These are phyloP conservation scores for Campoletis sonorensis DNA, from an alignment of 1,140 invertebrate species.

Conservation along the genomic window DNA sequence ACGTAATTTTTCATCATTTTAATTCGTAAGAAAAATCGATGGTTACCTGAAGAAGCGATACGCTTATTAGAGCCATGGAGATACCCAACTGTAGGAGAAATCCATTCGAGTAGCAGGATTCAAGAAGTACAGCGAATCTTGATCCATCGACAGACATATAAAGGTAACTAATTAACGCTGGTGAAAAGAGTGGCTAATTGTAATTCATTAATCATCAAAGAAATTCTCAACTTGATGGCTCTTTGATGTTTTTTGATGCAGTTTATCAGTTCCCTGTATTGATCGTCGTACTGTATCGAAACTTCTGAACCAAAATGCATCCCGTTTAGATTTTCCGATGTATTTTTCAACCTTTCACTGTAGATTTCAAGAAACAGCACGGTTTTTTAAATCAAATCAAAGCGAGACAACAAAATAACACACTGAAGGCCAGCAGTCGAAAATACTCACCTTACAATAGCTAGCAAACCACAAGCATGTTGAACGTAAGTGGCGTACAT, in stretches of 20 bases:
- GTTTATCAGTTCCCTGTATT: not conserved
- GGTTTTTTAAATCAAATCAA: too few relatives aligned
- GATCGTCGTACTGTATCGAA: not conserved
- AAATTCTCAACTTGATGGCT: not conserved
- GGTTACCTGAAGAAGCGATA: constrained; percentile 38
- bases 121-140: constrained; percentile 27
- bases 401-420: not conserved
- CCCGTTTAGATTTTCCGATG: too few relatives aligned
- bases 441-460: constrained; percentile 38
- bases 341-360: too few relatives aligned
- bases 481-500: constrained; percentile 43
- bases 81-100: constrained; percentile 8
- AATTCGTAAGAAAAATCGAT: not conserved
- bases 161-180: not conserved
- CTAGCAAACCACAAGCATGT: constrained; percentile 49
- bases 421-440: not conserved
- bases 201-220: too few relatives aligned
- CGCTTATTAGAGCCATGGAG: constrained; percentile 20
- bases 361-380: too few relatives aligned
- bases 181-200: not conserved
- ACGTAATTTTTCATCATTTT: too few relatives aligned
- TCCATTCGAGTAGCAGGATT: constrained; percentile 19
- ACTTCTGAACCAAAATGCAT: not conserved
- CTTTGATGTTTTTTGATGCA: constrained; percentile 29
- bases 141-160: not conserved